Evolutionary conservation across 2,113 vertebrate genomes (phyloP), one percentile per base, ranked within the genome.

Genomic region (Nothoprocta perdicaria): DNA sequence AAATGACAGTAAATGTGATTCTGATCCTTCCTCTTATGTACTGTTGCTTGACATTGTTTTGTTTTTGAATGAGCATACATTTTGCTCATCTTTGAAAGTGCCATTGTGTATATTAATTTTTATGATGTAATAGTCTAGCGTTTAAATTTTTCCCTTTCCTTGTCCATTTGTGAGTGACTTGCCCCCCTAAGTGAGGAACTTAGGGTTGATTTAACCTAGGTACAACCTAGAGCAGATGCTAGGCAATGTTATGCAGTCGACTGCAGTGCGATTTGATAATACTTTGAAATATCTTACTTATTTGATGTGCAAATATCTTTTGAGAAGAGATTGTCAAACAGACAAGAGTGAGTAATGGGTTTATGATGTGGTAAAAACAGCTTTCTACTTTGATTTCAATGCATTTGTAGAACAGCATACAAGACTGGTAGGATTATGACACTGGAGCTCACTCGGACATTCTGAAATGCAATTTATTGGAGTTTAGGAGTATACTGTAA

Each of bases 401-500:
- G 61, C 7, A 43, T 85, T 33, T 90, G 38, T 77, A 73, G n/a
- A 80, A 41, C 26, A 86, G 9, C 11, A 55, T 65, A 55, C 8
- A n/a, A 35, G 41, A 50, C 52, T 7, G 1, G 11, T 46, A 77
- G 35, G 45, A 83, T 31, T 68, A 31, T 81, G 66, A 57, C n/a
- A 41, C 1, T 58, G 35, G 18, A 81, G 38, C 90, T 89, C 62
- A 80, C 33, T 83, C 22, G 89, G 38, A 75, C 12, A 76, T 69
- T 50, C 50, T 58, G 68, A 94, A 94, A 90, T 74, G 68, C 7
- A 71, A 83, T 93, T 91, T 84, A 41, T 71, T 81, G 27, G 43
- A 63, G 53, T 86, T 61, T 71, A 67, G 61, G 31, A 79, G 14
- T 67, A 38, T 46, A 46, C 46, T 63, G 46, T 40, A 92, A 89